Percentiles rank a stretch among this genome's conserved stretches.
Conservation (phyloP, 2,888 invertebrate genomes). For the Agriotes lineatus region DNA sequence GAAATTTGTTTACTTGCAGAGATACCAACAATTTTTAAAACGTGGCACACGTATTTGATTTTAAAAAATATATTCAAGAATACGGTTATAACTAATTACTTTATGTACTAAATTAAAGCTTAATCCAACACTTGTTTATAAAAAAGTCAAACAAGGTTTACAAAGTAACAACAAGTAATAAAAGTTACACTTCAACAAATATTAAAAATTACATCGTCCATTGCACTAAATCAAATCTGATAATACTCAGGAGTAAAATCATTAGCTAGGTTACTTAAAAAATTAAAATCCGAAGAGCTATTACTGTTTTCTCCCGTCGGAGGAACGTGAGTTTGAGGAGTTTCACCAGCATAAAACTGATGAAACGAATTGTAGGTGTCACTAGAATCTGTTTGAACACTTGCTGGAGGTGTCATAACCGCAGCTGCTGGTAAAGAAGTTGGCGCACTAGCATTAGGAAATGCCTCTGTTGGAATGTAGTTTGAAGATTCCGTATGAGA, state of each 20-base stretch:
- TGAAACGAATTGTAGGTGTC: constrained; percentile 79
- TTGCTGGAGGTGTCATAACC: constrained; percentile 73
- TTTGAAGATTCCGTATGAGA: constrained; percentile 67
- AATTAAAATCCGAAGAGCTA: constrained; percentile 95
- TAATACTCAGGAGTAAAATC: constrained; percentile 95
- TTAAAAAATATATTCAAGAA: too few relatives aligned
- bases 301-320: constrained; percentile 84
- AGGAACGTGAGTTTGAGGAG: constrained; percentile 58
- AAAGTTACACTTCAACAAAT: constrained; percentile 44
- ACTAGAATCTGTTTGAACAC: constrained; percentile 71
- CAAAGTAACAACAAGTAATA: constrained; percentile 41
- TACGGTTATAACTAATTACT: background rate
- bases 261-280: constrained; percentile 91
- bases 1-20: too few relatives aligned
- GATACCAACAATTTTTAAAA: too few relatives aligned
- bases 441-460: constrained; percentile 65
- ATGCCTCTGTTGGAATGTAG: constrained; percentile 67
- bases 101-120: constrained; percentile 11
- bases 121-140: background rate
- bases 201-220: constrained; percentile 53
- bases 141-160: constrained; percentile 36
- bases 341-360: constrained; percentile 75
- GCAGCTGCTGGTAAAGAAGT: constrained; percentile 68
- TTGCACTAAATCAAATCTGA: constrained; percentile 71
- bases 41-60: too few relatives aligned